Percentiles rank a stretch among this genome's conserved stretches.
Evolutionary conservation across 2,113 vertebrate species (phyloP).

Genomic region (Castor canadensis): DNA sequence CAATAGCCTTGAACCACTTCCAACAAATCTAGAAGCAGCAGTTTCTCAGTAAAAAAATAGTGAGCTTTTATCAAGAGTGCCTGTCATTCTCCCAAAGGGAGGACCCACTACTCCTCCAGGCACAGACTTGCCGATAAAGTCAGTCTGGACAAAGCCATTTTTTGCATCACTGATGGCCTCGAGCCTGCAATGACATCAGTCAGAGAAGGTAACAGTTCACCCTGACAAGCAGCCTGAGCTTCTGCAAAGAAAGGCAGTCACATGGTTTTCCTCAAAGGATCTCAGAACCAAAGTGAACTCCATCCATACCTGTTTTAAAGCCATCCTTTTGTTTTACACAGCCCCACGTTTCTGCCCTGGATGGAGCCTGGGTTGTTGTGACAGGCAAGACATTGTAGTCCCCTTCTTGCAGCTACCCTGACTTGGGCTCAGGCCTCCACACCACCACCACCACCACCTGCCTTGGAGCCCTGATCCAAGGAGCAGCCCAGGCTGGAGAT

Average conservation of each 20-base stretch:
- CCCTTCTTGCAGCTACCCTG: neutral
- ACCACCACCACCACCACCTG: neutral
- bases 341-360: neutral
- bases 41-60: neutral
- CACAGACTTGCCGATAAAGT: neutral
- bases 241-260: neutral
- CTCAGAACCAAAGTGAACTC: neutral
- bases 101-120: neutral
- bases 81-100: neutral
- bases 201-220: neutral
- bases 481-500: neutral
- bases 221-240: neutral
- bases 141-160: neutral
- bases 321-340: neutral
- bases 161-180: conserved; percentile 57
- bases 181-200: conserved; percentile 50
- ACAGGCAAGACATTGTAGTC: neutral
- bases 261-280: neutral
- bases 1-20: neutral
- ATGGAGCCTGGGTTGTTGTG: neutral
- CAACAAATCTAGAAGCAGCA: neutral
- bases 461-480: too few species aligned
- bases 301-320: neutral
- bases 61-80: neutral
- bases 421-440: neutral